Percentiles rank a stretch among this genome's conserved stretches.
phyloP scores from a whole-genome alignment of 92 coral and sea anemone species.

The Epizoanthus rinbou region DNA sequence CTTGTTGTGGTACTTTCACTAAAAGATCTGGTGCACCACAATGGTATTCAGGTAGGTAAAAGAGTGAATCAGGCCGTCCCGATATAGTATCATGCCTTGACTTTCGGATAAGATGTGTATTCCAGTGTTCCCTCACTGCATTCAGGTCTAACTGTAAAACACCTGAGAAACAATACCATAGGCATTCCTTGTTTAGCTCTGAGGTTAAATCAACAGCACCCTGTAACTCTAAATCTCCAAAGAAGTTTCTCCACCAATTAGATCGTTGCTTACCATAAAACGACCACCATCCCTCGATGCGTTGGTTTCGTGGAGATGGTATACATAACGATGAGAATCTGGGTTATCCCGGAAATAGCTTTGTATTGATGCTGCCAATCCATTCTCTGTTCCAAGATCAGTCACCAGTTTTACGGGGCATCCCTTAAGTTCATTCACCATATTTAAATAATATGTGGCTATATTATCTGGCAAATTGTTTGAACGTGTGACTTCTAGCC shows the following conservation, averaged over 20 bases:
- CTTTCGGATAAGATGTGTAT: constrained; percentile 45
- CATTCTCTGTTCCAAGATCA: constrained; percentile 71
- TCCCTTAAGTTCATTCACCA: constrained; percentile 58
- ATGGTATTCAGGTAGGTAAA: constrained; percentile 47
- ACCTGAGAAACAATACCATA: constrained; percentile 52
- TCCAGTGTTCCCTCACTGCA: constrained; percentile 47
- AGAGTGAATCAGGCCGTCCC: constrained; percentile 49
- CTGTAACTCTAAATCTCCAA: constrained; percentile 56
- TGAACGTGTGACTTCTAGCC: constrained; percentile 66
- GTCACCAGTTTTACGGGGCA: constrained; percentile 72
- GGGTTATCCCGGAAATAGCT: constrained; percentile 61
- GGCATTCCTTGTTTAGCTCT: constrained; percentile 41
- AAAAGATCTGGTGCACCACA: constrained; percentile 36
- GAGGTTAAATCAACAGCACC: constrained; percentile 53
- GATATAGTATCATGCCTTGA: constrained; percentile 46
- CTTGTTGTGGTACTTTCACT: constrained; percentile 35
- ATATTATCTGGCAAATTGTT: constrained; percentile 61
- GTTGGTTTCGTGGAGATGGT: constrained; percentile 63
- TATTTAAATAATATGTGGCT: constrained; percentile 49
- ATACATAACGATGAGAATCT: constrained; percentile 68
- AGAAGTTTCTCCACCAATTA: constrained; percentile 65
- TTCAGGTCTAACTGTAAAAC: constrained; percentile 38
- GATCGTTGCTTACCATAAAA: constrained; percentile 50
- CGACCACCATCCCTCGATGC: constrained; percentile 78
- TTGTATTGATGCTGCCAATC: constrained; percentile 64